Evolutionary conservation across 2,888 invertebrate genomes (phyloP).

Genomic region (Hypercompe scribonia): DNA sequence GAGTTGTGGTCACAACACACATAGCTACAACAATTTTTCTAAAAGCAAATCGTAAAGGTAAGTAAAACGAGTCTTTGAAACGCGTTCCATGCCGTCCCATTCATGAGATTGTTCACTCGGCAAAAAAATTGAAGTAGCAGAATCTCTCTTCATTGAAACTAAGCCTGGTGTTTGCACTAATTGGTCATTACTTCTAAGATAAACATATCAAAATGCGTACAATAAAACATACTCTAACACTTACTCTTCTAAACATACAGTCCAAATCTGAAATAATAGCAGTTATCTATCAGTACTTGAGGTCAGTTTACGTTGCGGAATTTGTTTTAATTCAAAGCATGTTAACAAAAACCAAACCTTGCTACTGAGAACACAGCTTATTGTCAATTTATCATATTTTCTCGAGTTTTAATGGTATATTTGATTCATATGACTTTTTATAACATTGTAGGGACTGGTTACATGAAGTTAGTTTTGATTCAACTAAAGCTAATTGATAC

Average conservation of each 20-base stretch:
- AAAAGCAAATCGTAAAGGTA: conserved; percentile 21
- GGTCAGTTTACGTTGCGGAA: conserved; percentile 25
- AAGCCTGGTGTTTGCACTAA: conserved; percentile 70
- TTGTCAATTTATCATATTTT: conserved; percentile 74
- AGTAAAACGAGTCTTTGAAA: conserved; percentile 34
- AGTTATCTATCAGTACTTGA: conserved; percentile 4
- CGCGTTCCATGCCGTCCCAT: conserved; percentile 57
- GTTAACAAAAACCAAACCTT: conserved; percentile 60
- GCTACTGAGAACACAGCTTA: conserved; percentile 59
- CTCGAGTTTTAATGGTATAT: conserved; percentile 72
- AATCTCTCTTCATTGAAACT: conserved; percentile 68
- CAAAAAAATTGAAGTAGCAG: conserved; percentile 46
- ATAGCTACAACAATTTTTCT: conserved; percentile 28
- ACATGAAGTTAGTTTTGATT: conserved; percentile 49
- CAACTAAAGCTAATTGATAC: conserved; percentile 52
- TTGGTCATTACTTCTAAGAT: conserved; percentile 65
- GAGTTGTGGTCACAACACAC: too few relatives aligned
- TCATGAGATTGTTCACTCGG: conserved; percentile 58
- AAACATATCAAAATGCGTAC: conserved; percentile 25
- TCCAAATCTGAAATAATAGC: conserved; percentile 32
- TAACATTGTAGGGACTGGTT: conserved; percentile 27
- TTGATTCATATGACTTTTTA: conserved; percentile 54
- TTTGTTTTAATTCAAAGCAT: conserved; percentile 67
- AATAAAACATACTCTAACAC: conserved; percentile 18
- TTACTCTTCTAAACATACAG: conserved; percentile 35